Base-by-base conservation (phyloP, 2,888 invertebrate species). In the Dexiosoma caninum region DNA sequence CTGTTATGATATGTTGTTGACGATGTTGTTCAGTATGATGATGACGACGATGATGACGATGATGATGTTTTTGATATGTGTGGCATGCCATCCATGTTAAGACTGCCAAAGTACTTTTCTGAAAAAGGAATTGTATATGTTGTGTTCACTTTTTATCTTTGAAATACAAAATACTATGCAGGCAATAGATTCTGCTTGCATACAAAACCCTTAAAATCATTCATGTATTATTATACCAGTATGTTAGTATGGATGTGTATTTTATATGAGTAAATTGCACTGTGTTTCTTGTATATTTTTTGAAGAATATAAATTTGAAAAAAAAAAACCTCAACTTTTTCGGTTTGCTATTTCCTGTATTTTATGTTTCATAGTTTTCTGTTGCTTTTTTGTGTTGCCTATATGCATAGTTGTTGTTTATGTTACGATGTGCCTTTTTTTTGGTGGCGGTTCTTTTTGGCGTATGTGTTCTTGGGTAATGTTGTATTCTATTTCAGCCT, bases 61-160 rank as follows among this genome's bases (percentile, higher is more conserved):
- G 53, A 44, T 67, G 66, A 37, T 71, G 75, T 32, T 70, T 74
- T 53, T 76, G 70, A 75, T 76, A 75, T 80, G 75, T 71, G 70
- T 55, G 75, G 80, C 66, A 70, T 76, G 70, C 46, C 75, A 76
- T 70, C 46, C 75, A 76, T 70, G 44, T 60, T 76, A 80, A 70
- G 66, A 70, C 75, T 70, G 49, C 59, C 57, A 80, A 76, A 80
- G 44, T 60, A 60, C 70, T 75, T 75, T n/a, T 66, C 53, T 59
- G 42, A 75, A 66, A 79, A 44, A 2, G 7, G n/a, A n/a, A n/a
- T n/a, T n/a, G n/a, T 4, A 16, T 21, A n/a, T 42, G 64, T 70
- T 67, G 42, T 60, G 37, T 44, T 67, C 40, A 42, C 23, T 57
- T 40, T 51, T 40, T 66, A 69, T 62, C 55, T 69, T 37, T n/a